These are phyloP conservation scores for Oncorhynchus masou DNA, from an alignment of 2,113 vertebrate species.

Conservation along the genomic window DNA sequence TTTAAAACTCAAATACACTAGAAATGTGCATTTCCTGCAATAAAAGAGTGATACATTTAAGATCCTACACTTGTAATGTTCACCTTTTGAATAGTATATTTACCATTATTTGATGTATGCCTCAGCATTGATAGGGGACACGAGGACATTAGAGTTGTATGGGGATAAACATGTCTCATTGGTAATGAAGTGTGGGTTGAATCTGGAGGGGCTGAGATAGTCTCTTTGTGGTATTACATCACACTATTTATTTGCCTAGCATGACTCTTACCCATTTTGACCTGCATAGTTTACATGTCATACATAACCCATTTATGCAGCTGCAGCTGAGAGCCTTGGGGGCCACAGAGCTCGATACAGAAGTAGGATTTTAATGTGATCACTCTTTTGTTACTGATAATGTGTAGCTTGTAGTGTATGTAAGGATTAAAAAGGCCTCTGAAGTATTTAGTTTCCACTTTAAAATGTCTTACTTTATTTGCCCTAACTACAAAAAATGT, in stretches of 20 bases:
- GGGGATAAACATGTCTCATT: conserved; percentile 35
- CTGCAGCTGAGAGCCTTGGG: conserved; percentile 30
- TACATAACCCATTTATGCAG: conserved; percentile 43
- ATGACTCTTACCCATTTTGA: conserved; percentile 33
- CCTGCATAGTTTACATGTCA: conserved; percentile 42
- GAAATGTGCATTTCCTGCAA: too few relatives aligned
- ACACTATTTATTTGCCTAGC: conserved; percentile 51
- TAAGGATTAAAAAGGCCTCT: too few relatives aligned
- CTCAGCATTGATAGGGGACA: conserved; percentile 39
- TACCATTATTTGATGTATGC: conserved; percentile 58
- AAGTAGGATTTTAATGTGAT: too few relatives aligned
- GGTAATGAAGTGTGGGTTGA: conserved; percentile 58
- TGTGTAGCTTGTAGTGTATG: too few relatives aligned
- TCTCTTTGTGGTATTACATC: conserved; percentile 35
- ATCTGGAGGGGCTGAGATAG: conserved; percentile 34
- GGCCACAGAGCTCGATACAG: not conserved
- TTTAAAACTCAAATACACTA: too few relatives aligned
- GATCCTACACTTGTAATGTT: not conserved
- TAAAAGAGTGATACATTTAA: too few relatives aligned
- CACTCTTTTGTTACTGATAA: too few relatives aligned
- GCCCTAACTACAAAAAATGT: too few relatives aligned
- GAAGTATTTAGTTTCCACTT: too few relatives aligned
- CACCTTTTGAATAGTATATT: conserved; percentile 53
- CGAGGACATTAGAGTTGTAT: conserved; percentile 17
- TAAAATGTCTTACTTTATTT: too few relatives aligned